Evolutionary conservation across 1,140 invertebrate genomes (phyloP), one percentile per base, ranked within the genome.

Genomic region (Papilio helenus): DNA sequence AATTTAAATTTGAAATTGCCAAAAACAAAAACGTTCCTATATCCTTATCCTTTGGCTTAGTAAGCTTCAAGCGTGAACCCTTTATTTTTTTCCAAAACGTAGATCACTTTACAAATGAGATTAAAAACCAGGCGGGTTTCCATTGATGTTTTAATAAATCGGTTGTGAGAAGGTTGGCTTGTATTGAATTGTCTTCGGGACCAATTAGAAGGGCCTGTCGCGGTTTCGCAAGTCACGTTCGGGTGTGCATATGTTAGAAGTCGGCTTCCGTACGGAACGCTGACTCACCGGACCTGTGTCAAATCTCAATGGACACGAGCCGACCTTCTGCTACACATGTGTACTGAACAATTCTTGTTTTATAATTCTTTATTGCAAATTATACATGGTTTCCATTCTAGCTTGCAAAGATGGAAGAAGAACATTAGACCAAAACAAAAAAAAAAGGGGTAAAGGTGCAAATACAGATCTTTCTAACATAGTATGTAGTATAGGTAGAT

Each of bases 151-250:
- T 42, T 42, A 72, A 72, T 46, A 72, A 72, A 72, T 42, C 12
- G 4, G 23, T 18, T 16, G 14, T 29, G 23, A 68, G 26, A 29
- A 68, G 12, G 44, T 51, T 74, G 74, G 76, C 12, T 86, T 78
- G 81, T 85, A 92, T 90, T 90, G 89, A 92, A 88, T 87, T 89
- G 87, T 92, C 88, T 87, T 84, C 85, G 86, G 84, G 79, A 93
- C 84, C 89, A 93, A 93, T 93, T 92, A 92, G 92, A 92, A 90
- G 88, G 83, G 86, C 85, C 85, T 87, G 92, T 90, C 90, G 85
- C 16, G 80, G 77, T 86, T 82, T 84, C 68, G 86, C 92, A 85
- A 92, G 92, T 93, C 92, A 93, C 84, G 87, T 73, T 80, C 51
- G 83, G 85, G 88, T 85, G 81, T 91, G 86, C 90, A 92, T 93